phyloP scores from a whole-genome alignment of 2,888 invertebrate species.

The Drosophila hamatofila region DNA sequence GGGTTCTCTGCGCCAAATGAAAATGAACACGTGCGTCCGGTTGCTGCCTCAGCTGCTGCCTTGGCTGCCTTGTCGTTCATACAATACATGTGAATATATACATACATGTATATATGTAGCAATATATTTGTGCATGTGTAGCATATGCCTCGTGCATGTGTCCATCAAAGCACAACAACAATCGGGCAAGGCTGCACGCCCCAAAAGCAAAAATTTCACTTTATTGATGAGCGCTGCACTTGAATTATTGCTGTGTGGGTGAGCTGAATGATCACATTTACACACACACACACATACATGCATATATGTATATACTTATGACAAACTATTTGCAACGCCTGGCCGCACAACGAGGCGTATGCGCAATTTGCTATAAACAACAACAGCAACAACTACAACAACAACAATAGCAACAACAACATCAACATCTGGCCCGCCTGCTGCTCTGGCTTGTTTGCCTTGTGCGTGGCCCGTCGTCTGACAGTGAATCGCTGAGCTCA shows the following conservation, averaged over 20 bases:
- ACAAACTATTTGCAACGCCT: conserved; percentile 70
- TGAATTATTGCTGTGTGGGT: conserved; percentile 62
- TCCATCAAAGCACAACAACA: conserved; percentile 55
- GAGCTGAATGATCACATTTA: conserved; percentile 43
- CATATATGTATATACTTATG: conserved; percentile 18
- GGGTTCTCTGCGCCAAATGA: conserved; percentile 80
- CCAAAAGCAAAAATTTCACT: conserved; percentile 72
- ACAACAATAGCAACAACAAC: conserved; percentile 22
- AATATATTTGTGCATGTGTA: conserved; percentile 23
- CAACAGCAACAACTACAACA: conserved; percentile 60
- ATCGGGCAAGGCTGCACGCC: conserved; percentile 55
- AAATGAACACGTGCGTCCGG: conserved; percentile 84
- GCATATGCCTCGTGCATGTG: conserved; percentile 58
- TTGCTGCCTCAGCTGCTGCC: conserved; percentile 67
- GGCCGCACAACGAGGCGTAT: conserved; percentile 77
- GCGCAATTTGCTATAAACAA: conserved; percentile 69
- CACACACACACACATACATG: conserved; percentile 13
- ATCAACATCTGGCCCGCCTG: conserved; percentile 19
- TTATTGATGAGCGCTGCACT: conserved; percentile 76
- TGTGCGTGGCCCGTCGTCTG: conserved; percentile 43
- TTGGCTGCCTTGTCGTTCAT: conserved; percentile 34
- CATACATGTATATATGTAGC: conserved; percentile 1
- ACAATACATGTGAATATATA: conserved; percentile 27
- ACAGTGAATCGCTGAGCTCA: conserved; percentile 52
- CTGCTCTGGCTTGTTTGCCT: conserved; percentile 44